phyloP scores from a whole-genome alignment of 2,113 vertebrate genomes.

The Pionites leucogaster region DNA sequence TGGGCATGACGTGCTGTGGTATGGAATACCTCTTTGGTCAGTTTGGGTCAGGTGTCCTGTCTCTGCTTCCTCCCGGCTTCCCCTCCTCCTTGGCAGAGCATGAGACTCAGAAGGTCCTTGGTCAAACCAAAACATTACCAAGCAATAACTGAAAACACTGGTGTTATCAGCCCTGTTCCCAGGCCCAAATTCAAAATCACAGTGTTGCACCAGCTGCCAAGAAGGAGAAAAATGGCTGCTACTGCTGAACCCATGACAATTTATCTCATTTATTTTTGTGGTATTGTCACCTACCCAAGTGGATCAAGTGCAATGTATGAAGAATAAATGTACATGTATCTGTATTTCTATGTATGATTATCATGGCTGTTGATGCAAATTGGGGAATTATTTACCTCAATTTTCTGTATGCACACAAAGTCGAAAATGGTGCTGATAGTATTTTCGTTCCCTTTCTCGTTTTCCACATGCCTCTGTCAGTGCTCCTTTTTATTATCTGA shows the following conservation, averaged over 20 bases:
- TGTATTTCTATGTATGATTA: background rate
- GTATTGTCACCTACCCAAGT: background rate
- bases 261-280: background rate
- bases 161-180: no score
- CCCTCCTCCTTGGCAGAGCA: no score
- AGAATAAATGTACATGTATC: background rate
- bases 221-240: no score
- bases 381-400: background rate
- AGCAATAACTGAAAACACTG: no score
- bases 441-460: background rate
- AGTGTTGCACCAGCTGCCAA: no score
- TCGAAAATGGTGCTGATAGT: background rate
- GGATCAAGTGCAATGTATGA: background rate
- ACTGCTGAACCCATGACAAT: background rate
- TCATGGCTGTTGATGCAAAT: background rate
- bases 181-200: no score
- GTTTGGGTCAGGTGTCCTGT: no score
- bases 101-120: no score
- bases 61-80: no score
- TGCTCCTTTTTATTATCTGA: conserved; percentile 35
- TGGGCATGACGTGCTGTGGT: no score
- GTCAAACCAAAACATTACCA: no score
- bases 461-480: background rate
- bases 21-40: no score
- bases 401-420: background rate